Conservation (phyloP, 2,113 vertebrate genomes). For the Charina bottae region DNA sequence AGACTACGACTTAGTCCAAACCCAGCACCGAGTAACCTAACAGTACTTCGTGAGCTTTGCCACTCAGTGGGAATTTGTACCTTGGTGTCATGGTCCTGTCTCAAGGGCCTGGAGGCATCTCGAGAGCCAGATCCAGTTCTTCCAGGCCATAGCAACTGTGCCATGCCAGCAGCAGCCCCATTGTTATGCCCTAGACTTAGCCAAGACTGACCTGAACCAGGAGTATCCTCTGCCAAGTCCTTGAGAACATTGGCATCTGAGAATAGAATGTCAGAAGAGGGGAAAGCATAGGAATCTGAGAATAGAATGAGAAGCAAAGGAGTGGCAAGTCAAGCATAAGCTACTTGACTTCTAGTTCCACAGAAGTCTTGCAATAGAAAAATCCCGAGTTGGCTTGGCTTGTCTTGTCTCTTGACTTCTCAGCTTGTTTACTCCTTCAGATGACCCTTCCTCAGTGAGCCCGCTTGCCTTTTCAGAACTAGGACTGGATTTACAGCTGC, state of each 20-base stretch:
- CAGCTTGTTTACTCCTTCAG: not conserved
- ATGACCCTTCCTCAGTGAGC: not conserved
- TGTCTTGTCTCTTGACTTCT: not conserved
- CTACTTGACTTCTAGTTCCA: not conserved
- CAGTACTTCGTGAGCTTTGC: not conserved
- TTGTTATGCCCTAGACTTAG: not conserved
- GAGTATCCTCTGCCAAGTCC: not conserved
- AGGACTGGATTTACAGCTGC: not conserved
- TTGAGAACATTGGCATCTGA: not conserved
- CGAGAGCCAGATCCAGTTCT: not conserved
- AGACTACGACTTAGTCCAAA: not conserved
- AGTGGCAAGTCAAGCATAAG: not conserved
- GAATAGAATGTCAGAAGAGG: not conserved
- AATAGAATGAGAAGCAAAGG: not conserved
- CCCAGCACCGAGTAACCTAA: not conserved
- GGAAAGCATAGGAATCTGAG: not conserved
- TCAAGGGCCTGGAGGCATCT: not conserved
- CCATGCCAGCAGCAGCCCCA: not conserved
- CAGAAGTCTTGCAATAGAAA: not conserved
- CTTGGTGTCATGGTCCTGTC: not conserved
- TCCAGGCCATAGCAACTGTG: not conserved
- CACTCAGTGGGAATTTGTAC: not conserved
- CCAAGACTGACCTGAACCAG: not conserved
- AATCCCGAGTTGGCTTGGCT: not conserved
- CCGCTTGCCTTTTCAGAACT: not conserved